These are phyloP conservation scores for Seira ritae DNA, from an alignment of 2,888 invertebrate genomes.

Conservation along the genomic window DNA sequence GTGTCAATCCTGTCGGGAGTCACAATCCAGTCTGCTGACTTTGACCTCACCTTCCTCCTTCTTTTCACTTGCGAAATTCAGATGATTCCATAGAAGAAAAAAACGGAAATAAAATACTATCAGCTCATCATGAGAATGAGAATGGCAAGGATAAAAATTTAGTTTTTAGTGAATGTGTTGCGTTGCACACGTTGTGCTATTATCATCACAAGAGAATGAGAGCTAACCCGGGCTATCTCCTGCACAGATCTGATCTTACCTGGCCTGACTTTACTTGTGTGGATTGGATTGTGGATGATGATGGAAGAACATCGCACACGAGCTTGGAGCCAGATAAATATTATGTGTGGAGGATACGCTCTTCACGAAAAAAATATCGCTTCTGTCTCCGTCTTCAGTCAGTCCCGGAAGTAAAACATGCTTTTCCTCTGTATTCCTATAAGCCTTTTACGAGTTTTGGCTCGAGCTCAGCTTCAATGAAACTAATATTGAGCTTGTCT, in stretches of 20 bases:
- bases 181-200: background rate
- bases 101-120: background rate
- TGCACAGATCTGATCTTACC: slow-evolving; percentile 7
- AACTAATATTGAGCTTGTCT: background rate
- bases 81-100: background rate
- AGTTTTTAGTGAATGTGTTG: background rate
- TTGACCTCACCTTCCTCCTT: background rate
- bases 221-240: background rate
- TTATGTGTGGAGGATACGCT: background rate
- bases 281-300: background rate
- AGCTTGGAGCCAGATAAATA: too few relatives aligned
- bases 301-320: too few relatives aligned
- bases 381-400: background rate
- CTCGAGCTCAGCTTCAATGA: background rate
- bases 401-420: background rate
- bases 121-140: too few relatives aligned
- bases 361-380: too few relatives aligned
- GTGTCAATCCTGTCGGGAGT: background rate
- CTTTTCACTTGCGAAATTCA: too few relatives aligned
- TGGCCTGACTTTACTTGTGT: background rate
- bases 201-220: background rate
- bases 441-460: background rate
- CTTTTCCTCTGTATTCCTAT: too few relatives aligned
- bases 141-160: too few relatives aligned
- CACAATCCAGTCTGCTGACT: background rate